Base-by-base conservation (phyloP, 2,888 invertebrate genomes). In the Hirudinaria manillensis region DNA sequence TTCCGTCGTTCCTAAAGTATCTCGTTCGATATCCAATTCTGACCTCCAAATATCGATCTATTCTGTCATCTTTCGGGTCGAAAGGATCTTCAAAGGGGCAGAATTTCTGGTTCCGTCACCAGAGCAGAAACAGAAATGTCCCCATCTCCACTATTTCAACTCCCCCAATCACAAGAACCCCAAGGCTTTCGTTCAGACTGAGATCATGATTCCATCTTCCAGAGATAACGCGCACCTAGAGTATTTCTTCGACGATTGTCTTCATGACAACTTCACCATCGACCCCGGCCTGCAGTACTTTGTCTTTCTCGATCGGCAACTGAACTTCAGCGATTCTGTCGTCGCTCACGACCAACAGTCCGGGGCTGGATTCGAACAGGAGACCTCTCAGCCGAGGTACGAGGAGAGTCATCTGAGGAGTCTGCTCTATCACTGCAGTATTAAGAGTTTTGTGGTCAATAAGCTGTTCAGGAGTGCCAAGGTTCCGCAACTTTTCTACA, bases 51-150 rank as follows among this genome's bases (percentile, higher is more conserved):
- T 61, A 24, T 27, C 61, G 24, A 61, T 61, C 6, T 29, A 61
- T 29, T 61, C 61, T 10, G 61, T 61, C 13, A 61, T 29, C 7
- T 61, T 61, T 29, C 61, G 61, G 19, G 61, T 61, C 61, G 61
- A 61, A 61, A 61, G 61, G 61, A 29, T 61, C 21, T 61, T 61
- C 61, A 61, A 61, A 10, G 61, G 61, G 61, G 24, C 29, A 6
- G 61, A 61, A 24, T 61, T 61, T 16, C 10, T 61, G 13, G 24
- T 61, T 27, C 61, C 61, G 1, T 61, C 61, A n/a, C 10, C 24
- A 61, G 61, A 61, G 19, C 61, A 61, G 29, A 61, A 61, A 19
- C 24, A 61, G 24, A 61, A 16, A 61, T 61, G 61, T 10, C 61
- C 24, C 29, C 29, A 61, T 16, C 24, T 61, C 4, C 24, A 61